phyloP scores from a whole-genome alignment of 2,113 vertebrate species.

The Struthidea cinerea region DNA sequence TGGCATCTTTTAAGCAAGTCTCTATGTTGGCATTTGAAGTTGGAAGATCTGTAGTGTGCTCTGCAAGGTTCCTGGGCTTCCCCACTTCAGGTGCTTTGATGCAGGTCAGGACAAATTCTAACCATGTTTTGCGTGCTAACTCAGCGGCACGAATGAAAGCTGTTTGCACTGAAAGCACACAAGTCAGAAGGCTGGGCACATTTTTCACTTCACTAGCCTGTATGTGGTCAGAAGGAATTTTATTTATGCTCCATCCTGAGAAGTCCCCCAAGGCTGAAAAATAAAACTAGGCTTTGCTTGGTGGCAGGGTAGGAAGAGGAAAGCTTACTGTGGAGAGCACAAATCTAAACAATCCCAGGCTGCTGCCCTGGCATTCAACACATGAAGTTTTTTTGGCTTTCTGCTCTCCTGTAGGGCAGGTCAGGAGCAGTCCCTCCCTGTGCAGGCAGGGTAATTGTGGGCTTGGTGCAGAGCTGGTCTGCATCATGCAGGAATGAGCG shows the following conservation, averaged over 20 bases:
- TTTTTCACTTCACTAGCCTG: not conserved
- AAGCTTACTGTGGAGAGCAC: not conserved
- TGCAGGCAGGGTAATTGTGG: accelerated
- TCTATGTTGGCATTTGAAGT: not conserved
- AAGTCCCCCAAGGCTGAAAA: not conserved
- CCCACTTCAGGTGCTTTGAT: not conserved
- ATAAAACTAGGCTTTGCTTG: not conserved
- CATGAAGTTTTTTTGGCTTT: accelerated
- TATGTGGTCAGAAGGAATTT: not conserved
- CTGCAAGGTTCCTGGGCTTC: not conserved
- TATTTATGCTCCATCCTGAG: not conserved
- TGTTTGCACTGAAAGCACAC: not conserved
- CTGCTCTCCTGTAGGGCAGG: not conserved
- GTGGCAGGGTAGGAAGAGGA: not conserved
- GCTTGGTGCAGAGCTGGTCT: not conserved
- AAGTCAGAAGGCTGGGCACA: not conserved
- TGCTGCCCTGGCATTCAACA: not conserved
- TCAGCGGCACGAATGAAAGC: not conserved
- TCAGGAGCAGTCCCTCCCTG: not conserved
- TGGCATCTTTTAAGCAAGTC: not conserved
- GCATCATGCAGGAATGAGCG: accelerated
- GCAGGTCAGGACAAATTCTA: not conserved
- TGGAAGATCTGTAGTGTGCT: not conserved
- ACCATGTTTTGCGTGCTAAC: not conserved
- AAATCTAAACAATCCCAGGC: not conserved